phyloP scores from a whole-genome alignment of 2,113 vertebrate genomes.

The Cardinalis cardinalis region DNA sequence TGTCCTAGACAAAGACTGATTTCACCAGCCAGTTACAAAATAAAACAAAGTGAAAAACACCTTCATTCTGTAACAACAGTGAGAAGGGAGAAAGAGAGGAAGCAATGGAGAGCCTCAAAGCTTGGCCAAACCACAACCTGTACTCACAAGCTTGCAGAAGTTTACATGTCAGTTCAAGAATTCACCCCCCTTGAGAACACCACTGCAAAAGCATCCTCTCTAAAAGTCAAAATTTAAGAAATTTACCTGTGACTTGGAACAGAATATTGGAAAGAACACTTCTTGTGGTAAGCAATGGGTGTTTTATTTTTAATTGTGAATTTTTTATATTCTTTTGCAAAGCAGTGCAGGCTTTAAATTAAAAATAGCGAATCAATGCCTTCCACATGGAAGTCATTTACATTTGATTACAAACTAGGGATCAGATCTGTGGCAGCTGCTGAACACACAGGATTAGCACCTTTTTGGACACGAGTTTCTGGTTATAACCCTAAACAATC shows the following conservation, averaged over 20 bases:
- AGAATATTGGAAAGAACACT: neutral
- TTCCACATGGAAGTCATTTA: neutral
- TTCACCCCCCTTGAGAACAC: neutral
- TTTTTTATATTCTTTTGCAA: neutral
- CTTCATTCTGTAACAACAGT: neutral
- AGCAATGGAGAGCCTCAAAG: neutral
- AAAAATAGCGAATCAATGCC: neutral
- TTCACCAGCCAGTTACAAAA: conserved; percentile 15
- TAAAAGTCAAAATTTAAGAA: neutral
- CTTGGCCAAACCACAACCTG: neutral
- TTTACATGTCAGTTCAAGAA: neutral
- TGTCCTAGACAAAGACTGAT: neutral
- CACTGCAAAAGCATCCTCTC: conserved; percentile 16
- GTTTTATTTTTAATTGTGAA: neutral
- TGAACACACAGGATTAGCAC: conserved; percentile 65
- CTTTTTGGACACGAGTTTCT: conserved; percentile 52
- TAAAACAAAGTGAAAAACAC: neutral
- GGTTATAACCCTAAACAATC: conserved; percentile 55
- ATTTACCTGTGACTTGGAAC: neutral
- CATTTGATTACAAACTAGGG: neutral
- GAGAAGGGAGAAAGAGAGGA: neutral
- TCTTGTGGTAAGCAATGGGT: neutral
- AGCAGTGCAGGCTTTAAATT: conserved; percentile 14
- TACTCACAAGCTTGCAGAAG: neutral
- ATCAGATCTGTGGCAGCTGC: conserved; percentile 43